A percentile compares a stretch with the other conserved stretches of the same genome.
Conservation (phyloP, 2,888 invertebrate species). For the Agrochola litura region DNA sequence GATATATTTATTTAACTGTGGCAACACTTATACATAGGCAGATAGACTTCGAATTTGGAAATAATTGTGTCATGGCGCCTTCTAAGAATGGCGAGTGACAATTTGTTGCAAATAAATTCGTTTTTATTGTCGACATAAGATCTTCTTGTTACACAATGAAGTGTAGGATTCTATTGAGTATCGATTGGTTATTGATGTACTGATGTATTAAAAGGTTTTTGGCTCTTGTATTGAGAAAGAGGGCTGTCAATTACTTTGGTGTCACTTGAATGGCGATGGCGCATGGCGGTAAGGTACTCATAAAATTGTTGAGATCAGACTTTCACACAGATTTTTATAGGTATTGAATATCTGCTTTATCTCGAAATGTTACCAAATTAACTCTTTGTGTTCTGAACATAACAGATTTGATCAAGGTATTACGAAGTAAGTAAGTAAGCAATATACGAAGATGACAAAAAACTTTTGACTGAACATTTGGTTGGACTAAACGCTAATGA, state of each 20-base stretch:
- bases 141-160: conserved; percentile 57
- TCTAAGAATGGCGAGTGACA: conserved; percentile 81
- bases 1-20: background rate
- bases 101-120: conserved; percentile 85
- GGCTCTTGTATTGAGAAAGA: conserved; percentile 49
- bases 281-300: conserved; percentile 37
- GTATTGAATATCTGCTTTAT: background rate
- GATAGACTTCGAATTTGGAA: conserved; percentile 75
- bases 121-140: conserved; percentile 64
- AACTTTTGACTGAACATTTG: background rate
- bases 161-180: conserved; percentile 58
- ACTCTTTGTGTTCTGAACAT: background rate
- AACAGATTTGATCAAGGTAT: background rate
- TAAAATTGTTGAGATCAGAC: conserved; percentile 17
- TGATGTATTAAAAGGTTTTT: conserved; percentile 42
- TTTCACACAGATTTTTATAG: conserved; percentile 35
- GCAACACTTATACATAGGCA: conserved; percentile 61
- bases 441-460: background rate
- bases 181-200: conserved; percentile 63
- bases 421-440: background rate
- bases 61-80: conserved; percentile 82
- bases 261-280: conserved; percentile 47
- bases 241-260: conserved; percentile 48
- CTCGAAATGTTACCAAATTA: conserved; percentile 2
- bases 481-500: background rate